These are phyloP conservation scores for Tenthredo distinguenda DNA, from an alignment of 2,888 invertebrate species.

Conservation along the genomic window DNA sequence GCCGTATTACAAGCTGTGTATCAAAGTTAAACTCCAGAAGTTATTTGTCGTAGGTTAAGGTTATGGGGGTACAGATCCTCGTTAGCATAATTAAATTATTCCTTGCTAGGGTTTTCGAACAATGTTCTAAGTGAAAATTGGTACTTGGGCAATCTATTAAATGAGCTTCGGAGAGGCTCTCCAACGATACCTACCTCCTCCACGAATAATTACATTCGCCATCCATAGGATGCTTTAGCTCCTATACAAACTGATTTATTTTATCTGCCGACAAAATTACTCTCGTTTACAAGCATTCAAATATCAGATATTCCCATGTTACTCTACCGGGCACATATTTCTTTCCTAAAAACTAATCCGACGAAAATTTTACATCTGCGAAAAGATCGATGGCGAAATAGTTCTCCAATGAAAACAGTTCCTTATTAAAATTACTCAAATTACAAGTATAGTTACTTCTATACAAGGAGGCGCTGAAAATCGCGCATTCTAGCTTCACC, in stretches of 20 bases:
- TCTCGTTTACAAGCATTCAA: not conserved
- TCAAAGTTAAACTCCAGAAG: not conserved
- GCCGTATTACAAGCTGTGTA: not conserved
- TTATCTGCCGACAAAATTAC: not conserved
- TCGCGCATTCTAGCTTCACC: not conserved
- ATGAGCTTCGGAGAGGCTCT: constrained; percentile 19
- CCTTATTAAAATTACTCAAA: not conserved
- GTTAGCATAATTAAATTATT: constrained; percentile 38
- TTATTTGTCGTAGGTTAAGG: not conserved
- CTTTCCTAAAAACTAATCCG: not conserved
- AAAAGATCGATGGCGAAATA: not conserved
- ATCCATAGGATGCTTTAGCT: not conserved
- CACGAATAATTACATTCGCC: not conserved
- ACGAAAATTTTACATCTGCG: not conserved
- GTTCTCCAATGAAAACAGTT: not conserved
- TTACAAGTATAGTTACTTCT: not conserved
- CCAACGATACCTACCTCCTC: constrained; percentile 11
- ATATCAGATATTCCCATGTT: not conserved
- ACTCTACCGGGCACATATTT: not conserved
- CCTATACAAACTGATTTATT: not conserved
- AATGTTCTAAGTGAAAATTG: constrained; percentile 28
- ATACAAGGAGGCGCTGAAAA: not conserved
- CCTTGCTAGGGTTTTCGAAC: not conserved
- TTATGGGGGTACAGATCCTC: constrained; percentile 6
- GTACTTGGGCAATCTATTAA: constrained; percentile 20